Evolutionary conservation across 2,888 invertebrate species (phyloP), one percentile per base, ranked within the genome.

Genomic region (Mesorhabditis spiculigera): DNA sequence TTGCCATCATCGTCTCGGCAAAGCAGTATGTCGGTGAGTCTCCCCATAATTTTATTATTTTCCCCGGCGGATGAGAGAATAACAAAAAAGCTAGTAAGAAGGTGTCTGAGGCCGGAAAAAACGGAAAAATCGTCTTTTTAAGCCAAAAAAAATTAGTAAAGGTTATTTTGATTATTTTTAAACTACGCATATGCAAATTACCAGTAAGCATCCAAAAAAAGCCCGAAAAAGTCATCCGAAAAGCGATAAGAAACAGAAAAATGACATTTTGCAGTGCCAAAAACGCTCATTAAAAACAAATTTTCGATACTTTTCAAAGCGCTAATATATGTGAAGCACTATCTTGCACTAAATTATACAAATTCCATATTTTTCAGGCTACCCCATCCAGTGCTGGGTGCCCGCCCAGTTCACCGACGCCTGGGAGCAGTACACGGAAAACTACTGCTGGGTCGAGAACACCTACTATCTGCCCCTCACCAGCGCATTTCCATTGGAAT

Each of bases 361-460:
- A 50, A 10, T 10, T 50, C 50, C 13, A 50, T 50, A 6, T 50
- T 50, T 70, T 78, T 45, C 75, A 80, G 84, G 85, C 63, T 85
- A 86, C 76, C 85, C 85, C 5, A 85, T 85, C 71, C 85, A 85
- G 72, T 85, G 85, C 72, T 89, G 88, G 88, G 87, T 87, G 74
- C 88, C 88, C 5, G 88, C 88, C 3, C 87, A 88, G 79, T 89
- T 88, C 82, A 87, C 88, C 67, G 87, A 88, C 75, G 85, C 86
- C 62, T 86, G 86, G 86, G 88, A 88, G 78, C 88, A 88, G 78
- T 89, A 88, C 83, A 88, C 88, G 70, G 88, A 88, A 81, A 87
- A 87, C 80, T 87, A 88, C 68, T 89, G 89, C 80, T 89, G 89
- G 89, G 88, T 88, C 65, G 87, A 87, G 73, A 88, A 88, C 81